Evolutionary conservation across 2,888 invertebrate genomes (phyloP).

Genomic region (Helleia helle): DNA sequence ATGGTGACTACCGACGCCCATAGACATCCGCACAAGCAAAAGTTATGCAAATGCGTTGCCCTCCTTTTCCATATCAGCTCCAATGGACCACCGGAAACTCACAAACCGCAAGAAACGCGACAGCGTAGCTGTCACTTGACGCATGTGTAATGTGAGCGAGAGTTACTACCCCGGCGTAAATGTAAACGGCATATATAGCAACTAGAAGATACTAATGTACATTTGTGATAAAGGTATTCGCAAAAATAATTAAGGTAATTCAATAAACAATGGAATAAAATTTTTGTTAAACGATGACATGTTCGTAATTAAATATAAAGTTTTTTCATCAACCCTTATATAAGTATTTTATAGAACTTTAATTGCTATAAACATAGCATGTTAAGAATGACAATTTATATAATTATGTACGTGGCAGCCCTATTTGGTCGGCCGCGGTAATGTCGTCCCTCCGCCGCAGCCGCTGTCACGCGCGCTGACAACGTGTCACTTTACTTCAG

Average conservation of each 20-base stretch:
- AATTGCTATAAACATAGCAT: neutral
- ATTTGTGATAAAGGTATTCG: neutral
- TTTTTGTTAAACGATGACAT: neutral
- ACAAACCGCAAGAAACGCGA: no score
- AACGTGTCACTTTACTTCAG: slow-evolving; percentile 34
- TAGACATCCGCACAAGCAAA: no score
- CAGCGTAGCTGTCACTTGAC: no score
- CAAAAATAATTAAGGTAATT: neutral
- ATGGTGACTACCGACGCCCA: no score
- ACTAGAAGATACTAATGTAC: neutral
- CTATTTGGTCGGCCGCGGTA: slow-evolving; percentile 28
- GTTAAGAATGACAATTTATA: slow-evolving; percentile 1
- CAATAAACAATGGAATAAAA: neutral
- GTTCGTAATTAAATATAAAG: neutral
- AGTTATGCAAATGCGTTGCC: no score
- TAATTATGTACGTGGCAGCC: slow-evolving; percentile 16
- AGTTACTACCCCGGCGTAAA: no score
- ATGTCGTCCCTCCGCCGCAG: slow-evolving; percentile 34
- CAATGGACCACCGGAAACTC: no score
- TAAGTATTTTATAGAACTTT: neutral
- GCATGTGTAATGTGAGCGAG: no score
- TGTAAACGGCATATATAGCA: no score
- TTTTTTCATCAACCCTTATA: slow-evolving; percentile 4
- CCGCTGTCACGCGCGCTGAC: slow-evolving; percentile 35
- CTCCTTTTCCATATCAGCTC: no score